Conservation (phyloP, 2,113 vertebrate species). For the Laterallus jamaicensis region DNA sequence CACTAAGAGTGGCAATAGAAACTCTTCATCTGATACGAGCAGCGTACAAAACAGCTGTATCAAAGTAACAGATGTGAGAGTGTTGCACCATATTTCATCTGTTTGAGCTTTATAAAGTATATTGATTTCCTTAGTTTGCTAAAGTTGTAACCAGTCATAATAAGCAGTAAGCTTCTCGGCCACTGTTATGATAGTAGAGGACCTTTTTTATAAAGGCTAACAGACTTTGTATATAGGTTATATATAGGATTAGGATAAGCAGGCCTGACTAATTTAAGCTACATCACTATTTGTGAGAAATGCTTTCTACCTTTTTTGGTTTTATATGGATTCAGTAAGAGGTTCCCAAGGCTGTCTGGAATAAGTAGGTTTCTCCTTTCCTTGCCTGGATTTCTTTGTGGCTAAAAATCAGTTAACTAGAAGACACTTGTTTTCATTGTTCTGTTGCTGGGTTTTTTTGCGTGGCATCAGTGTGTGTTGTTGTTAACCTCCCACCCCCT, state of each 20-base stretch:
- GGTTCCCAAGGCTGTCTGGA: not conserved
- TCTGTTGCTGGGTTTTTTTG: not conserved
- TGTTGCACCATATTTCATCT: not conserved
- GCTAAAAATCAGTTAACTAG: not conserved
- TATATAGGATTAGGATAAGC: not conserved
- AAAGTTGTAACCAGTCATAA: not conserved
- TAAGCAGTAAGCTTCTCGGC: not conserved
- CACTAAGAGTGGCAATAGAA: not conserved
- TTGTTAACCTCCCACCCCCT: too few relatives aligned
- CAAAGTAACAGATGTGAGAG: not conserved
- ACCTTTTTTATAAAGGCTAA: not conserved
- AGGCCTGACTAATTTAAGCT: not conserved
- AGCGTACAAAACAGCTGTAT: not conserved
- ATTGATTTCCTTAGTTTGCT: not conserved
- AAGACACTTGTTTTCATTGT: not conserved
- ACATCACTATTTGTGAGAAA: not conserved
- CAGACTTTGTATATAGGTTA: not conserved
- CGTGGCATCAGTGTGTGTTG: too few relatives aligned
- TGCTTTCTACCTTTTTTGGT: not conserved
- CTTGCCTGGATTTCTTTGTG: not conserved
- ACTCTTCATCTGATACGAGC: not conserved
- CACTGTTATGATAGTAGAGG: not conserved
- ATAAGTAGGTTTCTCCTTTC: not conserved
- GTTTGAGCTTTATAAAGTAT: not conserved
- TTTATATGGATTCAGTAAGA: rapidly evolving